A percentile compares a stretch with the other conserved stretches of the same genome.
These are phyloP conservation scores for Torymus aiolomorphi DNA, from an alignment of 2,888 invertebrate genomes.

Conservation along the genomic window DNA sequence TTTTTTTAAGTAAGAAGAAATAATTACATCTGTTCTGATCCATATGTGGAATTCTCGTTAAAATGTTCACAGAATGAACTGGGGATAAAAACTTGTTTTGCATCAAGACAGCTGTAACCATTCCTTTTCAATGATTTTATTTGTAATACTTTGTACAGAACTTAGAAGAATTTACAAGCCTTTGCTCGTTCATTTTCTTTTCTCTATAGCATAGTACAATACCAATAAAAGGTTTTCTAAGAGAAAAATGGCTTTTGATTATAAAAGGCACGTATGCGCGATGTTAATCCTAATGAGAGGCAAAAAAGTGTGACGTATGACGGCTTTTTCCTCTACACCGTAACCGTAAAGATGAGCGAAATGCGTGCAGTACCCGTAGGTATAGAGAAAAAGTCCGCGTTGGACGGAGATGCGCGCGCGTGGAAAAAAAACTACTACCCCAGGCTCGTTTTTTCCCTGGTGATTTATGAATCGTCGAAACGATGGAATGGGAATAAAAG, in stretches of 20 bases:
- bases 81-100: no score
- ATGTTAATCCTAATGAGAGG: slow-evolving; percentile 37
- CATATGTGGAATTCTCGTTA: no score
- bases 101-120: no score
- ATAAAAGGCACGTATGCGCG: slow-evolving; percentile 28
- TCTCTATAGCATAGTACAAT: background rate
- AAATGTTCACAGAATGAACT: no score
- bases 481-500: slow-evolving; percentile 32
- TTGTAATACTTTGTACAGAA: slow-evolving; percentile 23
- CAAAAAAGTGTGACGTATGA: slow-evolving; percentile 35
- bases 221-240: slow-evolving; percentile 17
- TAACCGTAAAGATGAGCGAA: background rate
- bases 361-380: background rate
- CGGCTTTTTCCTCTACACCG: slow-evolving; percentile 3
- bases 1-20: slow-evolving; percentile 29
- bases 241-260: slow-evolving; percentile 31
- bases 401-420: slow-evolving; percentile 29
- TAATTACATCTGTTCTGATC: no score
- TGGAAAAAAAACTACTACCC: slow-evolving; percentile 29
- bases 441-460: slow-evolving; percentile 16
- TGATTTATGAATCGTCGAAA: slow-evolving; percentile 29
- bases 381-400: slow-evolving; percentile 1
- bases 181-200: slow-evolving; percentile 14
- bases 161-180: slow-evolving; percentile 8
- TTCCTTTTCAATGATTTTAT: background rate